Evolutionary conservation across 1,140 invertebrate species (phyloP).

Genomic region (Cydia pomonella): DNA sequence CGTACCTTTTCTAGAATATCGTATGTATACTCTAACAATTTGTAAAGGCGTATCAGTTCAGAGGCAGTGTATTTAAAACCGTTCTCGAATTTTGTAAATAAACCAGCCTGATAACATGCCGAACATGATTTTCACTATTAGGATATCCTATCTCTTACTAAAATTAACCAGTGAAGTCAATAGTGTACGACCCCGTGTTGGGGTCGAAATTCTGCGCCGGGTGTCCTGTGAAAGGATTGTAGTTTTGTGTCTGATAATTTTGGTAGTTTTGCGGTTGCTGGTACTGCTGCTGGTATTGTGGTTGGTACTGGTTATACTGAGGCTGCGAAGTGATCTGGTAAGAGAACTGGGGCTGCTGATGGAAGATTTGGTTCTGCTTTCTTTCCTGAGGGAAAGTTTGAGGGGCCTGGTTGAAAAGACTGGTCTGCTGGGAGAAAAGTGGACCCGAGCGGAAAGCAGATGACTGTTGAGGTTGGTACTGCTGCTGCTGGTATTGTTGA

Average conservation of each 20-base stretch:
- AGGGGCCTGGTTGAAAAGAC: conserved; percentile 61
- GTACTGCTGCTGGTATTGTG: conserved; percentile 50
- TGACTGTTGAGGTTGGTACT: conserved; percentile 52
- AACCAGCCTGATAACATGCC: neutral
- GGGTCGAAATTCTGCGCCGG: conserved; percentile 84
- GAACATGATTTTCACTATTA: neutral
- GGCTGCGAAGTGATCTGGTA: conserved; percentile 67
- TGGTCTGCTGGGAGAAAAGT: conserved; percentile 57
- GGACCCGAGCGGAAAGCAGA: conserved; percentile 48
- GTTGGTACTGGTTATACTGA: conserved; percentile 69
- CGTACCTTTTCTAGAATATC: too few relatives aligned
- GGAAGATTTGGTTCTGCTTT: conserved; percentile 70
- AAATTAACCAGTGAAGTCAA: conserved; percentile 82
- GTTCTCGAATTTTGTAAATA: neutral
- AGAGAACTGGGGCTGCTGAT: conserved; percentile 73
- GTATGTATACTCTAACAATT: too few relatives aligned
- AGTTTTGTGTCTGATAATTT: conserved; percentile 64
- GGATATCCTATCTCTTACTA: conserved; percentile 13
- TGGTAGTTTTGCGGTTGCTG: conserved; percentile 70
- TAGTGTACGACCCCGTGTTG: conserved; percentile 85
- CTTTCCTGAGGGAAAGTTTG: conserved; percentile 61
- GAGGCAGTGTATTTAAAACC: too few relatives aligned
- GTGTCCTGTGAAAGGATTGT: conserved; percentile 81
- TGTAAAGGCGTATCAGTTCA: too few relatives aligned
- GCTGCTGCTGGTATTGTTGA: conserved; percentile 46